A percentile compares a stretch with the other conserved stretches of the same genome.
Conservation (phyloP, 2,888 invertebrate genomes). For the Andrena fulva region DNA sequence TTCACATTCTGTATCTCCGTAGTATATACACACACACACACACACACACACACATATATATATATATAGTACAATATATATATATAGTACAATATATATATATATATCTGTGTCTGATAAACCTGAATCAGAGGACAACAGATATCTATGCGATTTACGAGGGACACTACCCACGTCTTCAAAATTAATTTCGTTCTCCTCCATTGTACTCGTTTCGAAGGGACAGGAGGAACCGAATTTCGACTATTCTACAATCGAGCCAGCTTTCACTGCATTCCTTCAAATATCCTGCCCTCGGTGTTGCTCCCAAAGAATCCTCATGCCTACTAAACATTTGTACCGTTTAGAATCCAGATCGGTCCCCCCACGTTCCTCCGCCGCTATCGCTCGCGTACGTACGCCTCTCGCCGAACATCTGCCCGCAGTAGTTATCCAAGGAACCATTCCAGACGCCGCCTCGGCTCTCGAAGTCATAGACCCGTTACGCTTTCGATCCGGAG, state of each 20-base stretch:
- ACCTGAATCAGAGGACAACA: too few relatives aligned
- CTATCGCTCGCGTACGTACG: neutral
- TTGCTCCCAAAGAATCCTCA: neutral
- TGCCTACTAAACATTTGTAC: neutral
- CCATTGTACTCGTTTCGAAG: too few relatives aligned
- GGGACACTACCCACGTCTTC: too few relatives aligned
- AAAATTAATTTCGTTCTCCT: too few relatives aligned
- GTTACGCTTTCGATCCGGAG: constrained; percentile 19
- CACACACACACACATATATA: too few relatives aligned
- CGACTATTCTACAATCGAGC: neutral
- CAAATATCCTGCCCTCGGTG: too few relatives aligned
- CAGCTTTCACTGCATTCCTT: neutral
- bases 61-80: too few relatives aligned
- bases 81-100: too few relatives aligned
- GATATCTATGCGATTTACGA: too few relatives aligned
- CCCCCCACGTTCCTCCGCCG: neutral
- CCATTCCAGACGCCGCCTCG: neutral
- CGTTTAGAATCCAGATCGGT: neutral
- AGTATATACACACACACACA: too few relatives aligned
- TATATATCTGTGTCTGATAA: too few relatives aligned
- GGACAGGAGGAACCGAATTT: neutral
- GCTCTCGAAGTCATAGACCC: constrained; percentile 11
- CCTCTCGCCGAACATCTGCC: constrained; percentile 39
- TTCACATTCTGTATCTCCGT: neutral
- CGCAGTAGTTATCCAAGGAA: neutral